Percentiles rank a stretch among this genome's conserved stretches.
phyloP scores from a whole-genome alignment of 2,888 invertebrate genomes.

The Blastobasis lacticolella region DNA sequence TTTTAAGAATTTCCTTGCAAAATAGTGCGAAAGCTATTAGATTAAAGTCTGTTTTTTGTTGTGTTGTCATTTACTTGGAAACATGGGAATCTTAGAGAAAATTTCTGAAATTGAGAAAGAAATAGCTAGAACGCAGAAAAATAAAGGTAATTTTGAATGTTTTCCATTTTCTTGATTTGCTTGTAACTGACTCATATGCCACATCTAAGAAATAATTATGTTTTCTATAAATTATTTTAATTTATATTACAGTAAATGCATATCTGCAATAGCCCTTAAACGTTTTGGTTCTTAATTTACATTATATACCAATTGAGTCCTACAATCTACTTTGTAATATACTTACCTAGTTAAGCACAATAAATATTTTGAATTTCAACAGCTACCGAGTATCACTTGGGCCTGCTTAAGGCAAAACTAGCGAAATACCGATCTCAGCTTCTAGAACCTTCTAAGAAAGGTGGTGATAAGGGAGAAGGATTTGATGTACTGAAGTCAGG shows the following conservation, averaged over 20 bases:
- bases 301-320: too few relatives aligned
- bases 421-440: slow-evolving; percentile 96
- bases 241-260: too few relatives aligned
- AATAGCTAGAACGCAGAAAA: slow-evolving; percentile 98
- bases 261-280: too few relatives aligned
- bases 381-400: slow-evolving; percentile 99
- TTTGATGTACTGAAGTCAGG: slow-evolving; percentile 99
- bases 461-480: slow-evolving; percentile 93
- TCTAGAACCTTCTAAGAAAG: slow-evolving; percentile 94
- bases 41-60: slow-evolving; percentile 9
- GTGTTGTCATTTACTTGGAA: slow-evolving; percentile 27
- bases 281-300: too few relatives aligned
- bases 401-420: slow-evolving; percentile 95
- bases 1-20: background rate
- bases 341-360: too few relatives aligned
- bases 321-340: too few relatives aligned
- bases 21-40: background rate
- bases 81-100: slow-evolving; percentile 99
- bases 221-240: too few relatives aligned
- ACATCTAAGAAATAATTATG: too few relatives aligned
- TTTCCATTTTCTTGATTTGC: background rate
- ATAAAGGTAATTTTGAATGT: slow-evolving; percentile 84
- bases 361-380: slow-evolving; percentile 9
- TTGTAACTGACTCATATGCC: too few relatives aligned
- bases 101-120: slow-evolving; percentile 99